Evolutionary conservation across 1,140 invertebrate genomes (phyloP), one percentile per base, ranked within the genome.

Genomic region (Atopsyche davidsoni): DNA sequence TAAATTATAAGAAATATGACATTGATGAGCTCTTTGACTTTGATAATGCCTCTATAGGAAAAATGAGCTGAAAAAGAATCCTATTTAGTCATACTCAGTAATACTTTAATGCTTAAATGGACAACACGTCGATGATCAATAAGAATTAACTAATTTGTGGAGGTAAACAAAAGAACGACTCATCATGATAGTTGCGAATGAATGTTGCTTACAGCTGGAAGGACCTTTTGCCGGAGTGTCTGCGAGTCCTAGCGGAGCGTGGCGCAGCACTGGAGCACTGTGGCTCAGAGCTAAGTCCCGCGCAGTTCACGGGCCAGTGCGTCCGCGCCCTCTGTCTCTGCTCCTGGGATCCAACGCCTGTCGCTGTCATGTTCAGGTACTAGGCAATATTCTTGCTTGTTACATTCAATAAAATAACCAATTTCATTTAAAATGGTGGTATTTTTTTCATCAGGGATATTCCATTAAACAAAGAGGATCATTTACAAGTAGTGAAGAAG

Each of bases 341-440:
- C 17, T 45, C 61, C 17, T 69, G 65, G 65, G 58, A 55, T 14
- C 50, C 60, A 2, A 64, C 57, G 13, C 24, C 62, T 13, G 40
- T 69, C 11, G 55, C 63, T 16, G 49, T 56, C 16, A 64, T 67
- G 61, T 67, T 69, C 53, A 59, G 59, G 66, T 68, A 57, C 60
- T 39, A 17, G 31, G 10, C 21, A 42, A 11, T 34, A 39, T 11
- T 38, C 21, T 19, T 16, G 23, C n/a, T 31, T 28, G 11, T 19
- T 48, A 25, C 24, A 46, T 43, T 39, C n/a, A 13, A 34, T 4
- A 32, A 6, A 32, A 31, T 42, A 9, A 18, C 18, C n/a, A 21
- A n/a, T 2, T 6, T 28, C 28, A 19, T 2, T 49, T 9, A 9
- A 16, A 39, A 19, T 39, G 34, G 7, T 23, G n/a, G 3, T n/a